Conservation (phyloP, 2,888 invertebrate species). For the Helobdella robusta region DNA sequence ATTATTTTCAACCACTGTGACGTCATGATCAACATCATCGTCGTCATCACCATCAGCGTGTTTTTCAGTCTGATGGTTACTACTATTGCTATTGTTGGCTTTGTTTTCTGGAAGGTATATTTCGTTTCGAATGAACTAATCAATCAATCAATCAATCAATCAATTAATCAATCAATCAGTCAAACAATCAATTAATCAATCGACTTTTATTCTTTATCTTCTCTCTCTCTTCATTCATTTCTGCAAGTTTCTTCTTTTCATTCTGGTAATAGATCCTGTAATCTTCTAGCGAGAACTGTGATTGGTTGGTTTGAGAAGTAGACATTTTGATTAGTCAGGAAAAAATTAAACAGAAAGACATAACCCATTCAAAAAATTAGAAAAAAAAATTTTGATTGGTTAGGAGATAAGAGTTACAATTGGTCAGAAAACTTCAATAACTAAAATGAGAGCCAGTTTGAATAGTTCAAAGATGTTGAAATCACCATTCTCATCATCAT, state of each 20-base stretch:
- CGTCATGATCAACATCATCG: constrained; percentile 11
- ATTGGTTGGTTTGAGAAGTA: too few species aligned
- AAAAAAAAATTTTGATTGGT: too few species aligned
- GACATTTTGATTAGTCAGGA: too few species aligned
- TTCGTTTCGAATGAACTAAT: too few species aligned
- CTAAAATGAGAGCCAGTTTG: background rate
- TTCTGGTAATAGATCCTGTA: constrained; percentile 57
- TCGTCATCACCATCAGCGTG: background rate
- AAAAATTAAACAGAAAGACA: too few species aligned
- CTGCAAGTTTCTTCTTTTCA: constrained; percentile 47
- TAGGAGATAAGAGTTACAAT: too few species aligned
- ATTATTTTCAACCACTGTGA: background rate
- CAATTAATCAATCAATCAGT: too few species aligned
- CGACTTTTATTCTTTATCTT: constrained; percentile 3
- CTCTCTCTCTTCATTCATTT: constrained; percentile 6
- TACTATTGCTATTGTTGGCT: background rate
- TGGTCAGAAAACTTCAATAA: too few species aligned
- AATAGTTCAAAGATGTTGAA: background rate
- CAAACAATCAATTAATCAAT: too few species aligned
- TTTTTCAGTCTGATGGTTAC: background rate
- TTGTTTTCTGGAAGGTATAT: too few species aligned
- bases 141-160: too few species aligned
- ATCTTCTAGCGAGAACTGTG: constrained; percentile 53
- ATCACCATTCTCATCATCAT: constrained; percentile 7
- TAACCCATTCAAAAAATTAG: too few species aligned